A percentile compares a stretch with the other conserved stretches of the same genome.
Evolutionary conservation across 2,888 invertebrate species (phyloP).

Genomic region (Rhamnusium bicolor): DNA sequence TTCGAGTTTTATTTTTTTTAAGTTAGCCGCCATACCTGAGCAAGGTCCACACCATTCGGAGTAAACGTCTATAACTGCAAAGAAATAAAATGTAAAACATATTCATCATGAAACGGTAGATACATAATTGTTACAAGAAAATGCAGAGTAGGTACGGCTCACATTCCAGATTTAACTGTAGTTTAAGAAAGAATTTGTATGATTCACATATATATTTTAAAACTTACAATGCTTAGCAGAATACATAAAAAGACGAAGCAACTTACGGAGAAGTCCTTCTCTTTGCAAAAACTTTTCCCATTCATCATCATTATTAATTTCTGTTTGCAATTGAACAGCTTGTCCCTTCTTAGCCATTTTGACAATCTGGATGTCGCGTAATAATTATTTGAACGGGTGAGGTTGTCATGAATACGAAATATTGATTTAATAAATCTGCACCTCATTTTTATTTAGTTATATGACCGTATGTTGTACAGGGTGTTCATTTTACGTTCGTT

Average conservation of each 20-base stretch:
- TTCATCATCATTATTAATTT: slow-evolving; percentile 88
- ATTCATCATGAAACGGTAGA: too few species aligned
- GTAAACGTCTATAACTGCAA: slow-evolving; percentile 87
- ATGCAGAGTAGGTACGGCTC: too few species aligned
- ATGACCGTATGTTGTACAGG: too few species aligned
- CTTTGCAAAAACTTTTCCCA: slow-evolving; percentile 85
- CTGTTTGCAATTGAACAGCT: slow-evolving; percentile 82
- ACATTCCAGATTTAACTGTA: too few species aligned
- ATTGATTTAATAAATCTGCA: too few species aligned
- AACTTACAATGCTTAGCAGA: too few species aligned
- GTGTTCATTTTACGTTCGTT: too few species aligned
- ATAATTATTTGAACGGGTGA: slow-evolving; percentile 24
- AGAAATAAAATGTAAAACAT: slow-evolving; percentile 26
- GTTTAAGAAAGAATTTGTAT: too few species aligned
- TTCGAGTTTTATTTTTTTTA: slow-evolving; percentile 91
- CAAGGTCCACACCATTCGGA: slow-evolving; percentile 96
- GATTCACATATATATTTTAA: too few species aligned
- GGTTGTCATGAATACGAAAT: slow-evolving; percentile 37
- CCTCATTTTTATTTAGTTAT: too few species aligned
- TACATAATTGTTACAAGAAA: too few species aligned
- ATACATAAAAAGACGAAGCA: background rate
- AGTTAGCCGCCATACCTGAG: slow-evolving; percentile 85
- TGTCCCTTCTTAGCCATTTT: slow-evolving; percentile 84
- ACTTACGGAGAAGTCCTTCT: slow-evolving; percentile 83
- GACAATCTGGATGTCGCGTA: slow-evolving; percentile 26